Evolutionary conservation across 2,888 invertebrate species (phyloP).

Genomic region (Osmoderma eremita): DNA sequence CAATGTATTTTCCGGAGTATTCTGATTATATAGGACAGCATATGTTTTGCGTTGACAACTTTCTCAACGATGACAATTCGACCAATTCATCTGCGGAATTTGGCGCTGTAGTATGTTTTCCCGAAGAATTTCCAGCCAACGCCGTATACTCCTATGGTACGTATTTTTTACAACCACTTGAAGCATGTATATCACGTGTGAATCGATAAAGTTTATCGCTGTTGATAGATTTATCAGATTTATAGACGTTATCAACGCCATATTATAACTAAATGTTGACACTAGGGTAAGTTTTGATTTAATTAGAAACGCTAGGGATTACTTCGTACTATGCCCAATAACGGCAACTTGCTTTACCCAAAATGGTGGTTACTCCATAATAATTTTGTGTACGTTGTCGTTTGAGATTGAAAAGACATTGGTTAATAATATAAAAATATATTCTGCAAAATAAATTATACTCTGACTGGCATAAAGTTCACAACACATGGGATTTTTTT

Average conservation of each 20-base stretch:
- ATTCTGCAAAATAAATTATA: too few relatives aligned
- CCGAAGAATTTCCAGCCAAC: neutral
- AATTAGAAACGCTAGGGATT: too few relatives aligned
- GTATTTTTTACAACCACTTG: neutral
- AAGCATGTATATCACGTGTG: neutral
- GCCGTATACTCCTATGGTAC: conserved; percentile 14
- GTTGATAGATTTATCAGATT: conserved; percentile 9
- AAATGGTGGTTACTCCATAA: too few relatives aligned
- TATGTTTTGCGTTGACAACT: conserved; percentile 45
- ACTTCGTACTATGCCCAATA: too few relatives aligned
- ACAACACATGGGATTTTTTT: too few relatives aligned
- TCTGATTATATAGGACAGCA: conserved; percentile 22
- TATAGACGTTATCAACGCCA: neutral
- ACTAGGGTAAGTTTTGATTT: too few relatives aligned
- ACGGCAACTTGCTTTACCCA: too few relatives aligned
- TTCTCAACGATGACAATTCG: conserved; percentile 21
- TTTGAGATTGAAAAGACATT: too few relatives aligned
- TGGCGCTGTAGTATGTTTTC: conserved; percentile 17
- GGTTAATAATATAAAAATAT: too few relatives aligned
- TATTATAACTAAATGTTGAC: too few relatives aligned
- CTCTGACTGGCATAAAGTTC: too few relatives aligned
- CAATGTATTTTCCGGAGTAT: conserved; percentile 35
- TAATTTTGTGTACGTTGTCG: too few relatives aligned
- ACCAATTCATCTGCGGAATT: neutral
- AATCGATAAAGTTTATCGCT: conserved; percentile 6